Conservation (phyloP, 1,140 invertebrate species). For the Pinna nobilis region DNA sequence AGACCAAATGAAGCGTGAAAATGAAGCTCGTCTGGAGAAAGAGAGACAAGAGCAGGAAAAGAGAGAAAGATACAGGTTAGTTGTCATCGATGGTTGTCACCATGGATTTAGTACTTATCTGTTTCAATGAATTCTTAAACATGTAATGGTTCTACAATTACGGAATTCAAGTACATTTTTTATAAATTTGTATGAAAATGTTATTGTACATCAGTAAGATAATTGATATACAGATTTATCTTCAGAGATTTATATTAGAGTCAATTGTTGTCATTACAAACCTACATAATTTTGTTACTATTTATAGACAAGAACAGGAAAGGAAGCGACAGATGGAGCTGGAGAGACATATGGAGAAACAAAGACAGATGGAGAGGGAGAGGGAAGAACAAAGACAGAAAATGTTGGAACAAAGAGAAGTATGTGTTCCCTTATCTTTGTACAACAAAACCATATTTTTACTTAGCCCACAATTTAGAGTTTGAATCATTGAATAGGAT, state of each 20-base stretch:
- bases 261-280: neutral
- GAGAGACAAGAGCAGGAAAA: conserved; percentile 91
- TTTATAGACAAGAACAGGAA: conserved; percentile 75
- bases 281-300: neutral
- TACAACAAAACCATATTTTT: no score
- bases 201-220: neutral
- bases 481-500: no score
- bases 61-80: conserved; percentile 84
- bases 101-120: no score
- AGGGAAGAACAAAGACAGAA: conserved; percentile 77
- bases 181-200: neutral
- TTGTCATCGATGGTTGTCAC: neutral
- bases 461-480: no score
- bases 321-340: conserved; percentile 74
- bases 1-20: conserved; percentile 74
- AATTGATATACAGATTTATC: neutral
- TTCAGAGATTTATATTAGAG: neutral
- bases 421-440: no score
- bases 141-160: no score
- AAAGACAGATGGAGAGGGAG: conserved; percentile 85
- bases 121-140: no score
- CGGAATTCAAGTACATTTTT: no score
- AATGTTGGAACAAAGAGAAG: conserved; percentile 82
- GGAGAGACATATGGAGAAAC: conserved; percentile 87
- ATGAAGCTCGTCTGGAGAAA: conserved; percentile 76